Evolutionary conservation across 1,140 invertebrate genomes (phyloP).

Genomic region (Ditylenchus dipsaci): DNA sequence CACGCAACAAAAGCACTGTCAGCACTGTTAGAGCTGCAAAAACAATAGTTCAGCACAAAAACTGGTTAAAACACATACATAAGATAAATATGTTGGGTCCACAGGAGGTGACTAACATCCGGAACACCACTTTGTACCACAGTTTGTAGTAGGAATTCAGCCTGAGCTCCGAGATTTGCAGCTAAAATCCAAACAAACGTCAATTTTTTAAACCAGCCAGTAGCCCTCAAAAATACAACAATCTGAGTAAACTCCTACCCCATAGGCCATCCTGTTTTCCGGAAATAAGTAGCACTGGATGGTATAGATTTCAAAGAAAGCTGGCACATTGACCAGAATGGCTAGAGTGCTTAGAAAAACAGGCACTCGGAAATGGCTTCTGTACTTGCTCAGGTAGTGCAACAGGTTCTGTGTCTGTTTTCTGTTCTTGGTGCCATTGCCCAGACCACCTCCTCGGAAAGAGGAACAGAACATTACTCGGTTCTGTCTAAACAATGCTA

Average conservation of each 20-base stretch:
- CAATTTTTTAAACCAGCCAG: too few relatives aligned
- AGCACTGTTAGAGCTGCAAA: conserved; percentile 33
- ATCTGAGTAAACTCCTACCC: conserved; percentile 6
- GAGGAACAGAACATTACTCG: conserved; percentile 9
- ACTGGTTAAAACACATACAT: conserved; percentile 21
- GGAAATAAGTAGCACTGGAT: conserved; percentile 20
- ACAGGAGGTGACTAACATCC: conserved; percentile 43
- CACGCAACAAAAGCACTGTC: conserved; percentile 40
- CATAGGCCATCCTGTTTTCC: conserved; percentile 30
- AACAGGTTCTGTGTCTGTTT: conserved; percentile 16
- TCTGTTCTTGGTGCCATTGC: neutral
- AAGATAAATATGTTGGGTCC: conserved; percentile 47
- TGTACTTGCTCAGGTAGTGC: conserved; percentile 40
- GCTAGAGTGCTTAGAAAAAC: conserved; percentile 37
- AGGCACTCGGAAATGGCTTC: conserved; percentile 46
- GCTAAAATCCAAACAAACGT: conserved; percentile 8
- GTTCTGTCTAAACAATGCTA: neutral
- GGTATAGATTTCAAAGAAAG: conserved; percentile 43
- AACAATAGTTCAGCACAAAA: too few relatives aligned
- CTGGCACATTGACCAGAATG: conserved; percentile 43
- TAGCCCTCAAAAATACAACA: too few relatives aligned
- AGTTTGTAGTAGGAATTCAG: conserved; percentile 31
- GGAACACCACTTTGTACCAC: conserved; percentile 41
- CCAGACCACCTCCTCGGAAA: neutral
- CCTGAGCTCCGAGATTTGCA: conserved; percentile 33